Base-by-base conservation (phyloP, 2,888 invertebrate genomes). In the Lacanobia wlatinum region DNA sequence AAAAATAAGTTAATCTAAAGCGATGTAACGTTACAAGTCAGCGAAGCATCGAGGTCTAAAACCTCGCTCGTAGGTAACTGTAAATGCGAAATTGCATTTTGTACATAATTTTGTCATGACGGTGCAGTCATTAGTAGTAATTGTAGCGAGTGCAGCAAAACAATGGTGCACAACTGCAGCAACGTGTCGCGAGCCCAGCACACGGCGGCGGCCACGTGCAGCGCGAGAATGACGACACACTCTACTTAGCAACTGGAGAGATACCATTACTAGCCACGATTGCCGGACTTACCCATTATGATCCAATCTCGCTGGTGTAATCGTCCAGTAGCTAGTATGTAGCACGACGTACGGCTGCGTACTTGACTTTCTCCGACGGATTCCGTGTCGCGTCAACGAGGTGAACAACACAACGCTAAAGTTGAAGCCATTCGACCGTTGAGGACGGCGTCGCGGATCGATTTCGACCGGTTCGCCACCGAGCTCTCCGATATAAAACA, bases 291-390 rank as follows among this genome's bases (percentile, higher is more conserved):
- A 91, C 85, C 90, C 89, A 93, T 92, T 93, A 92, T 93, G 94
- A 94, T 94, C 90, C 91, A 94, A 94, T 93, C 92, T 92, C 85
- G 88, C 84, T 90, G 88, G 89, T 92, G 92, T 92, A 92, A 93
- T 91, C 89, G 89, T 90, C 87, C 90, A 87, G 90, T 87, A 85
- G 87, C 84, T 87, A 84, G 82, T 87, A 90, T 93, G 93, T 94
- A 83, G 94, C 91, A 91, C 94, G 91, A 90, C 90, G 91, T 90
- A 91, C 91, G 90, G 80, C 88, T 90, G 88, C 89, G 94, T 93
- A 93, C 93, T 94, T 93, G 94, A 95, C 96, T 96, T 96, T 96
- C 96, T 94, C 96, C 92, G 87, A 89, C 89, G 88, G 93, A 95
- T 95, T 93, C 94, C 94, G 92, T 93, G 93, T 92, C 93, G 92